These are phyloP conservation scores for Actias luna DNA, from an alignment of 2,888 invertebrate species.

Conservation along the genomic window DNA sequence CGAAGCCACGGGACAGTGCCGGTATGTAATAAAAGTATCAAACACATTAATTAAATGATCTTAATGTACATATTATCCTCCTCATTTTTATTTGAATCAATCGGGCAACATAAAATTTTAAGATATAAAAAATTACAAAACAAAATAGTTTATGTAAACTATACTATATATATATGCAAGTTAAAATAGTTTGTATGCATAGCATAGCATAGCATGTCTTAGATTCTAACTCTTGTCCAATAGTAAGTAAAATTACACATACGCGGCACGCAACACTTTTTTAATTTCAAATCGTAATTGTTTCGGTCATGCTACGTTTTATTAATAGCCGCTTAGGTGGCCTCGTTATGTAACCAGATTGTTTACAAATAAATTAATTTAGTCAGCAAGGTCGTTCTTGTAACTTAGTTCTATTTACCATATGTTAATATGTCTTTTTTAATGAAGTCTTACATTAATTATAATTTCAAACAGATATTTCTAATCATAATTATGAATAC, in stretches of 20 bases:
- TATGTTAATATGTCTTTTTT: neutral
- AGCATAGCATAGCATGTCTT: neutral
- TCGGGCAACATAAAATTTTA: neutral
- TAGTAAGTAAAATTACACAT: slow-evolving; percentile 36
- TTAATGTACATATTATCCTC: neutral
- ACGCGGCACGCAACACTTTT: slow-evolving; percentile 34
- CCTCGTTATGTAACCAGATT: slow-evolving; percentile 63
- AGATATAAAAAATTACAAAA: too few relatives aligned
- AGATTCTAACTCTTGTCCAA: slow-evolving; percentile 10
- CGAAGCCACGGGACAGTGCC: too few relatives aligned
- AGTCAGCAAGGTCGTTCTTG: slow-evolving; percentile 52
- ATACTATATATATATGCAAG: too few relatives aligned
- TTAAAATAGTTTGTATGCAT: too few relatives aligned
- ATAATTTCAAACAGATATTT: too few relatives aligned
- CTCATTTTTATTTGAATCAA: neutral
- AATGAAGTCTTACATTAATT: neutral
- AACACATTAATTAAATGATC: neutral
- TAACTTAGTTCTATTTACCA: slow-evolving; percentile 16
- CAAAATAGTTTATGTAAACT: too few relatives aligned
- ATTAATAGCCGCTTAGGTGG: slow-evolving; percentile 45
- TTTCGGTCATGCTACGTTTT: slow-evolving; percentile 55
- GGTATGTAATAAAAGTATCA: too few relatives aligned
- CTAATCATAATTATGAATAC: too few relatives aligned
- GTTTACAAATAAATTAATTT: slow-evolving; percentile 50
- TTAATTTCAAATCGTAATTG: slow-evolving; percentile 48